Evolutionary conservation across 2,888 invertebrate species (phyloP), one percentile per base, ranked within the genome.

Genomic region (Philereme transversata): DNA sequence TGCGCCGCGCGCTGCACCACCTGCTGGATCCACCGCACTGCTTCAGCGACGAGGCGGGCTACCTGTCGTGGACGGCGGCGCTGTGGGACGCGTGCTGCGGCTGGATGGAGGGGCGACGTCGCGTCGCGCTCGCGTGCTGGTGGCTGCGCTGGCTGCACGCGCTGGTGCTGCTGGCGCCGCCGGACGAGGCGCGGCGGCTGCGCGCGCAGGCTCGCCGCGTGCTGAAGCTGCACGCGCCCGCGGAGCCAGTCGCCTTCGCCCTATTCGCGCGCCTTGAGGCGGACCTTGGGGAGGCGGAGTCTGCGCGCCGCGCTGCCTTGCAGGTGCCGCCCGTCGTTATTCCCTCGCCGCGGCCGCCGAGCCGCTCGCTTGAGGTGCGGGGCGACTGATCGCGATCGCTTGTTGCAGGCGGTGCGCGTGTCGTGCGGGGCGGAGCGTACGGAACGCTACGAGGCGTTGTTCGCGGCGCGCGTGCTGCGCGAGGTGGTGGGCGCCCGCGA

Each of bases 71-170:
- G 85, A 70, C 74, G 72, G 35, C 64, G 44, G 71, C 77, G 64
- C 74, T 84, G 72, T 85, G 84, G 83, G 83, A 80, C 73, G 88
- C 76, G 75, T 68, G 72, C 65, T 79, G 77, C 74, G 71, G 33
- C 55, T 76, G 77, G 76, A 51, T 35, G 49, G 9, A 6, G 50
- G 81, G 77, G 41, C 49, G 38, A 64, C 63, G 61, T 51, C 80
- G 84, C n/a, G 53, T 54, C 47, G 86, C 84, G 68, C 74, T 88
- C 68, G 71, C 82, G 69, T 80, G 85, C 77, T 88, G 88, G 88
- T 81, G 87, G 3, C 77, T 87, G 78, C 86, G 88, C 66, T 84
- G 84, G 86, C 73, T 83, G 77, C 81, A 81, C 73, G 77, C 84
- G 74, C 79, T 81, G 59, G 60, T 71, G 67, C 65, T 76, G 69